Percentiles rank a stretch among this genome's conserved stretches.
These are phyloP conservation scores for Ichneumon xanthorius DNA, from an alignment of 2,888 invertebrate species.

Conservation along the genomic window DNA sequence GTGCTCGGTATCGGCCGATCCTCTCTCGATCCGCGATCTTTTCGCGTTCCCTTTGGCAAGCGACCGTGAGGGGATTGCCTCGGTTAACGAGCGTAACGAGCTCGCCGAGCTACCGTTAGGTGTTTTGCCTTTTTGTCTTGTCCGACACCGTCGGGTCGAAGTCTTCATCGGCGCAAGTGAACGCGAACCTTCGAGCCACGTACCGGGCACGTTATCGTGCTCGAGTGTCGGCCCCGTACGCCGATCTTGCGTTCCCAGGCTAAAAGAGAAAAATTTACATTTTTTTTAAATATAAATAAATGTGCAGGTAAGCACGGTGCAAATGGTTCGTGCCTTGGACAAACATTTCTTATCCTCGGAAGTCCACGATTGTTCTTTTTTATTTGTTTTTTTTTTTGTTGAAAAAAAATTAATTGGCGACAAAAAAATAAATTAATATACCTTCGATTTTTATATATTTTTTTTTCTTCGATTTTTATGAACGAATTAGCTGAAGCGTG, in stretches of 20 bases:
- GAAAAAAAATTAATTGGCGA: no score
- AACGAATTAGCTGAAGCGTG: conserved; percentile 5
- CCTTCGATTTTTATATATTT: background rate
- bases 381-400: no score
- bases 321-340: no score
- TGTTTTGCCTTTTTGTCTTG: conserved; percentile 72
- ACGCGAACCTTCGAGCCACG: background rate
- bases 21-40: conserved; percentile 43
- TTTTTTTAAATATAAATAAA: background rate
- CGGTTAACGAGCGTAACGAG: conserved; percentile 72
- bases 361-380: no score
- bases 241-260: background rate
- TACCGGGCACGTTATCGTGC: conserved; percentile 34
- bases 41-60: conserved; percentile 61
- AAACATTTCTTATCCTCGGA: no score
- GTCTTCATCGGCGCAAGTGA: conserved; percentile 49
- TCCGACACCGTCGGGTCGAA: conserved; percentile 10
- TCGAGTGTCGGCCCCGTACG: conserved; percentile 9
- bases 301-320: no score
- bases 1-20: conserved; percentile 54
- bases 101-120: conserved; percentile 76
- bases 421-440: background rate
- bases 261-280: no score
- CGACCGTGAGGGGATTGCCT: conserved; percentile 67
- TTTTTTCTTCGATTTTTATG: background rate